Percentiles rank a stretch among this genome's conserved stretches.
These are phyloP conservation scores for Oncorhynchus kisutch DNA, from an alignment of 2,113 vertebrate species.

Conservation along the genomic window DNA sequence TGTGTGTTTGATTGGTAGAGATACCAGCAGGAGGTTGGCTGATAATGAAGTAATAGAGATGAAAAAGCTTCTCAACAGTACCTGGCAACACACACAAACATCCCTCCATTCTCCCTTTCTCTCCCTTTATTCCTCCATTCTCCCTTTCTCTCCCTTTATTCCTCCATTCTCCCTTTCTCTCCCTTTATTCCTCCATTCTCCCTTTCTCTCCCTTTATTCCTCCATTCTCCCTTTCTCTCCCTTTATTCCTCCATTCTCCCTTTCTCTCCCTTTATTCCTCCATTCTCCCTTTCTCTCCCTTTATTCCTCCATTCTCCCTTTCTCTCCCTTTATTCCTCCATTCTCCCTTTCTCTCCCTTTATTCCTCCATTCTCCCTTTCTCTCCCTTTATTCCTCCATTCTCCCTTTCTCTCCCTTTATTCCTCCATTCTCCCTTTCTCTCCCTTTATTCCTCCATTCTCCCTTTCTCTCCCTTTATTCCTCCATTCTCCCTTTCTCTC, in stretches of 20 bases:
- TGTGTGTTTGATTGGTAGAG: too few species aligned
- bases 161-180: background rate
- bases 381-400: background rate
- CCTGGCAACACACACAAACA: background rate
- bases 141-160: too few species aligned
- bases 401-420: too few species aligned
- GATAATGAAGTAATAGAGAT: constrained; percentile 6
- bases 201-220: background rate
- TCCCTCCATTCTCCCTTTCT: background rate
- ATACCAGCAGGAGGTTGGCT: background rate
- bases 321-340: background rate
- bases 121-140: too few species aligned
- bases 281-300: background rate
- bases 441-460: background rate
- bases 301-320: background rate
- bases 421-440: background rate
- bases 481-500: background rate
- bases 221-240: background rate
- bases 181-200: background rate
- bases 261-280: background rate
- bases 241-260: background rate
- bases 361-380: background rate
- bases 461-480: background rate
- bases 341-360: too few species aligned
- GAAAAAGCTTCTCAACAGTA: constrained; percentile 5